Evolutionary conservation across 2,797 vertebrate genomes (phyloP), one percentile per base, ranked within the genome.

Genomic region (Chiloscyllium punctatum): DNA sequence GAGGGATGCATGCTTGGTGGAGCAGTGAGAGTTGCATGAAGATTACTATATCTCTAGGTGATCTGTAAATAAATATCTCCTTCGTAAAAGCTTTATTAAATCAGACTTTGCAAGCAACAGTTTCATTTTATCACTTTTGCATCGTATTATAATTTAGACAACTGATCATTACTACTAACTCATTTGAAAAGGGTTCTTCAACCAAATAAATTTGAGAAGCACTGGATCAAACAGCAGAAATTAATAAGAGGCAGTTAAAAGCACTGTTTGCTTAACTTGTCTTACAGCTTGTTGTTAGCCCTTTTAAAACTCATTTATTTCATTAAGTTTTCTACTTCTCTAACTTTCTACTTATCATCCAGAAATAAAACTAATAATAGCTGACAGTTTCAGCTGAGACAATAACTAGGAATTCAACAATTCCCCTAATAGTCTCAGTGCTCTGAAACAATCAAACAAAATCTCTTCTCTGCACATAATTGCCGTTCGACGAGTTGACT

Each of bases 261-360:
- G 23, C 91, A 1, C 2, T 25, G 30, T 21, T 42, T 71, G 21
- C 53, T 71, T 68, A 62, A 66, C 57, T 94, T 91, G 91, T 94
- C 91, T 94, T 37, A 68, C 37, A 94, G 37, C 2, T 37, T 94
- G 91, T 68, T 42, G 23, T 21, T 8, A 27, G 66, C 15, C 37
- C 68, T n/a, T 71, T 94, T 48, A 69, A 94, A 94, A 94, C 71
- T 68, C 62, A 94, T 71, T 94, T 42, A 94, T 94, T 71, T 94
- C 25, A 27, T 71, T 94, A 37, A 48, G 37, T 18, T 94, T 48
- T 94, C 91, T 94, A 42, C 8, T 37, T 66, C 42, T 48, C 11
- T 21, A 71, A 68, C 68, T 71, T 71, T 69, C 53, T 37, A 71
- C 62, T 68, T 69, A 42, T 23, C 23, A 71, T 16, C 18, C 9